Evolutionary conservation across 2,113 vertebrate species (phyloP), one percentile per base, ranked within the genome.

Genomic region (Amphiprion percula): DNA sequence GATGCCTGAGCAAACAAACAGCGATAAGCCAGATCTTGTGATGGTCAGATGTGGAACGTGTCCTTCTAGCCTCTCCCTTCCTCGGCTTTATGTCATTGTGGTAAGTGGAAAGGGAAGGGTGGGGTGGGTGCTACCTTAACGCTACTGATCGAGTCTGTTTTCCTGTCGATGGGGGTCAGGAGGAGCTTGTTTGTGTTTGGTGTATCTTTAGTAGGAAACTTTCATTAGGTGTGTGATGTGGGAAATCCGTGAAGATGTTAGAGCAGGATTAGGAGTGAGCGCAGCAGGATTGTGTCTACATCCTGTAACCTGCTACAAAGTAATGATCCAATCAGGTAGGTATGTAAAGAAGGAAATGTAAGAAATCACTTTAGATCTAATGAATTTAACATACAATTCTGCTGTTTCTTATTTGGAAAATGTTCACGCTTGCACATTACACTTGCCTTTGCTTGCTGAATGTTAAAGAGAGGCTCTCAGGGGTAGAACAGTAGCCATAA

Each of bases 1-100:
- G 67, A 67, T 72, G 87, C 87, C 91, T 90, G 90, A 87, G 82
- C 74, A 91, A 92, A 92, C 85, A 91, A 70, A 74, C 46, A 67
- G 56, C 63, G 69, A 75, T 79, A 63, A 68, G 56, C 3, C 14
- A 6, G 64, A 46, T 44, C 61, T 79, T 77, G 62, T 84, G 83
- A 90, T 75, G 84, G 72, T 83, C 77, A 14, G 82, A 75, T 68
- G 71, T 37, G 17, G 68, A 73, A 17, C 82, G 65, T 82, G 79
- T 84, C 89, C 70, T 68, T 59, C 74, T 46, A 54, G 79, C 50
- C 84, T 77, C 61, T 74, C 86, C 71, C 87, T 88, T 89, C 88
- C 91, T 83, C 68, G 46, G 66, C 71, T 80, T 92, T 79, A 87
- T 81, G 74, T 82, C 75, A 69, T n/a, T n/a, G 9, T 63, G 63